Conservation (phyloP, 2,113 vertebrate genomes). For the Pelodiscus sinensis region DNA sequence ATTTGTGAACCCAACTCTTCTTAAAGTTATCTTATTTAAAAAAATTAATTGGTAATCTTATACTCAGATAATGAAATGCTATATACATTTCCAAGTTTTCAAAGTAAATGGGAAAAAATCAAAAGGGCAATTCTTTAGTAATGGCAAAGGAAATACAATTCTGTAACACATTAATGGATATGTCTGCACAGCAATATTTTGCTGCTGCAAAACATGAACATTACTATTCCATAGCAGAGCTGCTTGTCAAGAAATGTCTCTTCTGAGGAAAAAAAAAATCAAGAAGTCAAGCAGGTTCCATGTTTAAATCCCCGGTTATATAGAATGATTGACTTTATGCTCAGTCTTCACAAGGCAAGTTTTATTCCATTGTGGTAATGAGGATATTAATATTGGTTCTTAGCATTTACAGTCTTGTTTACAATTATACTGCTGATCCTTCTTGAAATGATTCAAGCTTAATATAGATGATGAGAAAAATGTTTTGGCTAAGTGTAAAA, state of each 20-base stretch:
- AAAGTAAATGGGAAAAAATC: slow-evolving; percentile 18
- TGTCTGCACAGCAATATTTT: slow-evolving; percentile 59
- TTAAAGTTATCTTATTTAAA: background rate
- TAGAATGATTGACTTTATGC: slow-evolving; percentile 60
- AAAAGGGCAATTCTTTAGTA: slow-evolving; percentile 11
- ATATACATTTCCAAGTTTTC: slow-evolving; percentile 29
- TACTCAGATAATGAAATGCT: background rate
- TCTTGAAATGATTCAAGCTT: slow-evolving; percentile 16
- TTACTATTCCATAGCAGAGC: slow-evolving; percentile 29
- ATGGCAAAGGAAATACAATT: background rate
- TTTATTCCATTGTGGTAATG: background rate
- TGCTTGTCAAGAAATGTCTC: slow-evolving; percentile 75
- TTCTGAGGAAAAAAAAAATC: slow-evolving; percentile 67
- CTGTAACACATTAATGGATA: background rate
- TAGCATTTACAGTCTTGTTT: slow-evolving; percentile 1
- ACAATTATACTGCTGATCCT: slow-evolving; percentile 1
- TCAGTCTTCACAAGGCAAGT: slow-evolving; percentile 27
- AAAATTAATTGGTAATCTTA: background rate
- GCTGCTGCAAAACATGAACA: slow-evolving; percentile 63
- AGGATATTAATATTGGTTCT: slow-evolving; percentile 19
- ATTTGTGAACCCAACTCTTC: slow-evolving; percentile 12
- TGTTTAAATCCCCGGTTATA: slow-evolving; percentile 60
- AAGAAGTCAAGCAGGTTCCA: slow-evolving; percentile 35
- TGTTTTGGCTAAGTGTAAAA: slow-evolving; percentile 48
- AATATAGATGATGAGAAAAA: background rate